Base-by-base conservation (phyloP, 2,888 invertebrate genomes). In the Perizoma affinitatum region DNA sequence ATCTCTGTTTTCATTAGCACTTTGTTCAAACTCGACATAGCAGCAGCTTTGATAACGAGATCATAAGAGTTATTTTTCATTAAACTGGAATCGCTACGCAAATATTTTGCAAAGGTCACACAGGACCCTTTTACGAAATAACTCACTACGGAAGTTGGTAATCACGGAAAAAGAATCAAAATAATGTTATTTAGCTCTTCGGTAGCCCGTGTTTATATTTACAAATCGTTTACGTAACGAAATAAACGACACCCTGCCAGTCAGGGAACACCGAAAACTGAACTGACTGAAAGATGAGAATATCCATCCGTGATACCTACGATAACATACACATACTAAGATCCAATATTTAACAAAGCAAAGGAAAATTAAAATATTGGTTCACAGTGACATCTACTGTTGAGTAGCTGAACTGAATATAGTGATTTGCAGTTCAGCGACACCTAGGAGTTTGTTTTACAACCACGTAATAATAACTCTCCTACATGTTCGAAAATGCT, bases 251-350 rank as follows among this genome's bases (percentile, higher is more conserved):
- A 81, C 88, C 87, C 85, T 87, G 82, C 85, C 72, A 73, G 77
- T 61, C 85, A 86, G 74, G 75, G 83, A 81, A 84, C 87, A 82
- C 83, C 82, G 84, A 82, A 86, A 83, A 90, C 90, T 88, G 85
- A 88, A 84, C 82, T 71, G 76, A 75, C 84, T 87, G 84, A 87
- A 87, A 84, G 81, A 80, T 82, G 68, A 64, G 68, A 67, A 66
- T 67, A 64, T 63, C 61, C 61, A 58, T 63, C 52, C 61, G 73
- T 35, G 46, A 22, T 44, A 43, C 22, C 22, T 22, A 22, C 22
- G 22, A 22, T 22, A 22, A 22, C 22, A 22, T 22, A 22, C 22
- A 22, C 22, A 22, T 22, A 4, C 3, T 35, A 41, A 9, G 33
- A 60, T 47, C 43, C 61, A 51, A n/a, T 59, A 38, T 58, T 46